phyloP scores from a whole-genome alignment of 2,888 invertebrate genomes.

The Pterostichus madidus region DNA sequence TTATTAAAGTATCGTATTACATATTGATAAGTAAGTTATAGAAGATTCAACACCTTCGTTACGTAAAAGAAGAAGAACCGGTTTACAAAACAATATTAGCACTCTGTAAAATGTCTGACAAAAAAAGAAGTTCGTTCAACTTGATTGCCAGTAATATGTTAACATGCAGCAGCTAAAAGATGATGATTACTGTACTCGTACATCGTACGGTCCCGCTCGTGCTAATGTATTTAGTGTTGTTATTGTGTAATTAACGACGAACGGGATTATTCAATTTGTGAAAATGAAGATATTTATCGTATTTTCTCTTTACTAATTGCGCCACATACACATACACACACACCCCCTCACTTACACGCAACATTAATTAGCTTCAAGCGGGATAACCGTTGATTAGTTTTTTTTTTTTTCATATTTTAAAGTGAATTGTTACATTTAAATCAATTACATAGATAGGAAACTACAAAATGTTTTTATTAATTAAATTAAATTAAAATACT shows the following conservation, averaged over 20 bases:
- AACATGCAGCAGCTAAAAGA: not conserved
- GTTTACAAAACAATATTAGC: slow-evolving; percentile 15
- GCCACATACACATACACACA: not conserved
- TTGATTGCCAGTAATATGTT: slow-evolving; percentile 13
- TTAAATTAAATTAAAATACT: too few relatives aligned
- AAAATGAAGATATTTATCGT: slow-evolving; percentile 43
- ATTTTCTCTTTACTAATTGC: slow-evolving; percentile 38
- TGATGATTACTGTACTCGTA: not conserved
- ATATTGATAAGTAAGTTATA: not conserved
- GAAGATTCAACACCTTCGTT: slow-evolving; percentile 5
- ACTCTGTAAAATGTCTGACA: not conserved
- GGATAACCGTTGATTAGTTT: slow-evolving; percentile 7
- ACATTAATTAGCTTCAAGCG: slow-evolving; percentile 5
- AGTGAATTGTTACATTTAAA: too few relatives aligned
- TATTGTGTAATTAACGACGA: slow-evolving; percentile 23
- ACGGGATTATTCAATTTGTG: slow-evolving; percentile 53
- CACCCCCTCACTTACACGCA: not conserved
- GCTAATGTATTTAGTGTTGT: slow-evolving; percentile 19
- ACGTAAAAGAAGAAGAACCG: not conserved
- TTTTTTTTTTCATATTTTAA: not conserved
- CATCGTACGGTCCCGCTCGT: not conserved
- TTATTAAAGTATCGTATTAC: too few relatives aligned
- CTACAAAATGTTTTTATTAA: too few relatives aligned
- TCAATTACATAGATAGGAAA: too few relatives aligned
- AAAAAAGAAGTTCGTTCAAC: slow-evolving; percentile 26